phyloP scores from a whole-genome alignment of 2,113 vertebrate species.

The Brachyistius frenatus region DNA sequence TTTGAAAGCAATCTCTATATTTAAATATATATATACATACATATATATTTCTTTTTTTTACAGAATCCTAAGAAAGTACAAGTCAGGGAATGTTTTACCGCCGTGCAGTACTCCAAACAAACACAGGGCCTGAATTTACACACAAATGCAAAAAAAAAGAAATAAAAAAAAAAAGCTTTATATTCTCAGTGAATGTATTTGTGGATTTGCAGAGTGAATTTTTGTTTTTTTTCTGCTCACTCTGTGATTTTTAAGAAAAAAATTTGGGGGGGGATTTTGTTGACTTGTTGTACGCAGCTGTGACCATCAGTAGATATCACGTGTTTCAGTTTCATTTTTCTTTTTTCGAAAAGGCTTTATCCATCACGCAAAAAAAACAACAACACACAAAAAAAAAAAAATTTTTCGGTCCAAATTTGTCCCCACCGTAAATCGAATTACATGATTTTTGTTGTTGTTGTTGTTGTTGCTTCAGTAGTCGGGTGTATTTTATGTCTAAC shows the following conservation, averaged over 20 bases:
- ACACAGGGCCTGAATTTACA: constrained; percentile 46
- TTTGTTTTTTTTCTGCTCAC: too few relatives aligned
- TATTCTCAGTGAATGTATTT: constrained; percentile 80
- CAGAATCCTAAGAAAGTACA: constrained; percentile 70
- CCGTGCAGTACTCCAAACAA: constrained; percentile 50
- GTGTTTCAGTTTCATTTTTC: constrained; percentile 59
- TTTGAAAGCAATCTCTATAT: constrained; percentile 46
- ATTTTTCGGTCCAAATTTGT: constrained; percentile 71
- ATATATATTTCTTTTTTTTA: not conserved
- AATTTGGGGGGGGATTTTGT: too few relatives aligned
- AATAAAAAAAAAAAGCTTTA: constrained; percentile 73
- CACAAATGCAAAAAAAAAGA: constrained; percentile 61
- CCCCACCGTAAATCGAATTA: constrained; percentile 54
- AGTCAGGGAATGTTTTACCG: constrained; percentile 71
- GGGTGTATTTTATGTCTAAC: constrained; percentile 85
- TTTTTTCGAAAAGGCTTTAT: constrained; percentile 74
- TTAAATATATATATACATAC: too few relatives aligned
- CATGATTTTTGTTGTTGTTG: constrained; percentile 54
- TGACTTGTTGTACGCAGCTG: constrained; percentile 57
- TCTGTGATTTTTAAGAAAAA: too few relatives aligned
- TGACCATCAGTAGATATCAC: constrained; percentile 44
- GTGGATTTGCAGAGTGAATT: constrained; percentile 14
- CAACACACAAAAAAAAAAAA: too few relatives aligned
- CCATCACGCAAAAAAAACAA: not conserved
- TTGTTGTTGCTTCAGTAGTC: constrained; percentile 87